A percentile compares a stretch with the other conserved stretches of the same genome.
These are phyloP conservation scores for Tor tambroides DNA, from an alignment of 2,113 vertebrate species.

Conservation along the genomic window DNA sequence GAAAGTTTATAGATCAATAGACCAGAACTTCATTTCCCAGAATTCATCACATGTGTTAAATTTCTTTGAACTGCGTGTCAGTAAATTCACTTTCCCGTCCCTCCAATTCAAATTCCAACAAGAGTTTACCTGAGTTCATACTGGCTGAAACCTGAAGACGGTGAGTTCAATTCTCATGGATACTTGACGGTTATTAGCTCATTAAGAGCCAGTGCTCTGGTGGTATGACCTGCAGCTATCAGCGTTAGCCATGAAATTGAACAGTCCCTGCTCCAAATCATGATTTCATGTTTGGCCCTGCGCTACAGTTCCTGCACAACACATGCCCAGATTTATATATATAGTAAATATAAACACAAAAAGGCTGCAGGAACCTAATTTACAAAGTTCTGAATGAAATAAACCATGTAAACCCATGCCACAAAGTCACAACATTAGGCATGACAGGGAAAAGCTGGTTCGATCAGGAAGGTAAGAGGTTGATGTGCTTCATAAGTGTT, in stretches of 20 bases:
- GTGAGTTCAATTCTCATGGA: not conserved
- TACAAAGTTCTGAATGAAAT: not conserved
- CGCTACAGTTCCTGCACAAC: not conserved
- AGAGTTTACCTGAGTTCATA: not conserved
- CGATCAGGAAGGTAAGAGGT: not conserved
- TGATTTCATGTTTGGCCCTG: conserved; percentile 15
- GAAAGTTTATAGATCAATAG: not conserved
- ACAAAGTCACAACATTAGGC: not conserved
- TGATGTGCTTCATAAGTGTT: not conserved
- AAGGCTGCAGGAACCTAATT: not conserved
- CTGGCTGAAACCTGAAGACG: not conserved
- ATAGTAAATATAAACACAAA: not conserved
- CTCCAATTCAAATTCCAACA: not conserved
- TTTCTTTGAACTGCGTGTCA: not conserved
- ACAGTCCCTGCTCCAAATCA: not conserved
- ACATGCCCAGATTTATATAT: not conserved
- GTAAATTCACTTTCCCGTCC: not conserved
- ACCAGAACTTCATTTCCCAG: not conserved
- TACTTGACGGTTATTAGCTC: not conserved
- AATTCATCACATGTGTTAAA: not conserved
- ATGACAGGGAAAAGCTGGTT: not conserved
- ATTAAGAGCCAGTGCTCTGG: not conserved
- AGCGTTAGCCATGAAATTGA: not conserved
- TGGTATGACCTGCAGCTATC: conserved; percentile 5
- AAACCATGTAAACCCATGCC: not conserved